phyloP scores from a whole-genome alignment of 2,888 invertebrate genomes.

The Cantharis lateralis region DNA sequence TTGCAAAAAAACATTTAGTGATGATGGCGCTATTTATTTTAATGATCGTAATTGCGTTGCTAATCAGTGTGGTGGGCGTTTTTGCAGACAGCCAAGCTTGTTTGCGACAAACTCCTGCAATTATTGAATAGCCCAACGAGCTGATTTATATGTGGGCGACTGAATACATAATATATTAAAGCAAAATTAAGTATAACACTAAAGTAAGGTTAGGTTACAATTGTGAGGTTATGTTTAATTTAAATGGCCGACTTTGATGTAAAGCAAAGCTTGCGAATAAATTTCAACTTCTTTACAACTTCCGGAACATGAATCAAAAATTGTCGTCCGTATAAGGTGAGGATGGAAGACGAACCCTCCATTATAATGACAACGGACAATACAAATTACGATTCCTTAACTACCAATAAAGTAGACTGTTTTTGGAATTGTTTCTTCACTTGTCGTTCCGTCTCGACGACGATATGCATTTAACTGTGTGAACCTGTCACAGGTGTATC shows the following conservation, averaged over 20 bases:
- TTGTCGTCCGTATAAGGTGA: neutral
- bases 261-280: neutral
- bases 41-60: neutral
- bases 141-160: neutral
- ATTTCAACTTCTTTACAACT: neutral
- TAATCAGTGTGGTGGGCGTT: neutral
- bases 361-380: neutral
- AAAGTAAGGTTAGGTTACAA: too few species aligned
- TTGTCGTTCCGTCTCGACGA: constrained; percentile 14
- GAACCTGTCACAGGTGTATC: constrained; percentile 30
- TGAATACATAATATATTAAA: neutral
- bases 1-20: neutral
- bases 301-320: neutral
- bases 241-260: neutral
- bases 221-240: too few species aligned
- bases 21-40: neutral
- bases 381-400: neutral
- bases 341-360: neutral
- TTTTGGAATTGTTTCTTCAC: neutral
- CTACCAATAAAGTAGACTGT: neutral
- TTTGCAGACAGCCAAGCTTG: neutral
- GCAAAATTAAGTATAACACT: neutral
- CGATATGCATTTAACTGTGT: constrained; percentile 13
- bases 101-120: neutral
- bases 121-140: neutral